Evolutionary conservation across 2,888 invertebrate species (phyloP), one percentile per base, ranked within the genome.

Genomic region (Bombylius major): DNA sequence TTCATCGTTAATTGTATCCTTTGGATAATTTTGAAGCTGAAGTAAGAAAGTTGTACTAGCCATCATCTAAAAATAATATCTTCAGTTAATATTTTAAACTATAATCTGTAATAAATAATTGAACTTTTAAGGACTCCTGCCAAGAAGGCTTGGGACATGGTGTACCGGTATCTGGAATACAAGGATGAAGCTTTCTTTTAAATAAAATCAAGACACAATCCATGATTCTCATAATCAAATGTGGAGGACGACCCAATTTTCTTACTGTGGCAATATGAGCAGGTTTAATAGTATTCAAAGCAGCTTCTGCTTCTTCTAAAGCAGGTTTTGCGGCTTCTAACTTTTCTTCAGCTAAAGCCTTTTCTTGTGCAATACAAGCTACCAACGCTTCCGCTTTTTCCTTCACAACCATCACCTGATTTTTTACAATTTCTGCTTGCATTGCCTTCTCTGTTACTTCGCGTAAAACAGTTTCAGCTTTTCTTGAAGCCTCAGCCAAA

Each of bases 151-250:
- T 96, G 1, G 92, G 87, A 68, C 91, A 92, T 1, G 86, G 82
- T 5, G 72, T 70, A 13, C 86, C 82, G 39, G 89, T 82, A 69
- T 97, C 97, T 5, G 85, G 79, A 63, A 86, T 83, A 6, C 89
- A 82, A 0, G 89, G 82, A 70, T 94, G 91, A 50, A 95, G 70
- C 72, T 86, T 87, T 60, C 92, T 81, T 77, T 95, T 94, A 70
- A 97, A 97, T 33, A 97, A 76, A 64, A 97, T 87, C 64, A 96
- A 70, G 1, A 95, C 96, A 69, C 92, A 93, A 72, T 97, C 97
- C 97, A 97, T 97, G 64, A 97, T 97, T 60, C 96, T 81, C 96
- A 97, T 90, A 67, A 97, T 97, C 11, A 97, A 78, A 76, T 96
- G 96, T 1, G 97, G 97, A 1, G 97, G 97, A 60, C 96, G 81